Base-by-base conservation (phyloP, 1,140 invertebrate genomes). In the Drosophila fuyamai region DNA sequence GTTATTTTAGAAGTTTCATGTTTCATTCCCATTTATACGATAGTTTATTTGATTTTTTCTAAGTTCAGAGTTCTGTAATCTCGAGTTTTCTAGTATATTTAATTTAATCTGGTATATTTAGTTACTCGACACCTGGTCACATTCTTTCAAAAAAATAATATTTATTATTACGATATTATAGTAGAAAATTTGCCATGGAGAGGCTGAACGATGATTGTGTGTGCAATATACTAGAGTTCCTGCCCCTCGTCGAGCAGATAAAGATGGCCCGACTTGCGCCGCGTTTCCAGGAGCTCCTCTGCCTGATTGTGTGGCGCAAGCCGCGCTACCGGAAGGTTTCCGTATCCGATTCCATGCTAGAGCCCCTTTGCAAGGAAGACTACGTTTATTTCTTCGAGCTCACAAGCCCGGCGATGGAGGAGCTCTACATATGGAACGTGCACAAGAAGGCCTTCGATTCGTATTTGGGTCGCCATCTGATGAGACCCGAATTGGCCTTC, bases 141-240 rank as follows among this genome's bases (percentile, higher is more conserved):
- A 47, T 7, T 47, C 12, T 47, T 13, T 5, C 12, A 23, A 1
- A 23, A 23, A 6, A 12, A 23, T 13, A 47, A 47, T 46, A 50
- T 58, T 55, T 18, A 50, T 40, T 32, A 58, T 40, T 38, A 63
- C 54, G 44, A 18, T 12, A n/a, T 29, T 14, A 7, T 32, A 32
- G 29, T 8, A 6, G 23, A 8, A n/a, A 43, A 63, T 35, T 44
- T 23, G 10, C 46, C 16, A 81, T 90, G 58, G 77, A 90, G 14
- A 16, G 70, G 36, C 68, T 91, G 5, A 91, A 91, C 44, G 90
- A 91, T 29, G 90, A 91, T 46, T 91, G 90, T 41, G 50, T 91
- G 18, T 74, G 86, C 53, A 46, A 79, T 40, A 91, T 91, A 66
- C 51, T 91, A 32, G 71, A 83, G 38, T 84, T 77, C 14, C 73